These are phyloP conservation scores for Aphrophora alni DNA, from an alignment of 2,888 invertebrate genomes.

Conservation along the genomic window DNA sequence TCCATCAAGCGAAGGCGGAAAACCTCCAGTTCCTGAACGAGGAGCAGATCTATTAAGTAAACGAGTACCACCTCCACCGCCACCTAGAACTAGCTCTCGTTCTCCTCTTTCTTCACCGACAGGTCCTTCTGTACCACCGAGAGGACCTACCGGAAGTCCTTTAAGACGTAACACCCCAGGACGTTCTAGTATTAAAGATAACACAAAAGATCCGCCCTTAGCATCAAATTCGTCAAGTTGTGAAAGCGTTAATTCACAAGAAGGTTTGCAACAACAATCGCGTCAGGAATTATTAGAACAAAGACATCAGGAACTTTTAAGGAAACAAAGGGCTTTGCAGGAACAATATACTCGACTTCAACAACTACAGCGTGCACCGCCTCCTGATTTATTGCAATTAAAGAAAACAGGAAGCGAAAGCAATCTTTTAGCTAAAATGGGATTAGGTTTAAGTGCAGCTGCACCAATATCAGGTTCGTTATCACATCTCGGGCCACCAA, in stretches of 20 bases:
- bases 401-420: constrained; percentile 91
- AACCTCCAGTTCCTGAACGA: constrained; percentile 84
- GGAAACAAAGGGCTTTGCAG: constrained; percentile 87
- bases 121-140: constrained; percentile 70
- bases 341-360: constrained; percentile 91
- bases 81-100: constrained; percentile 88
- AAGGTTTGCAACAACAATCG: constrained; percentile 61
- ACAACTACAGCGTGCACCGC: constrained; percentile 78
- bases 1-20: constrained; percentile 77
- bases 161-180: constrained; percentile 57
- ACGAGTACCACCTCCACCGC: constrained; percentile 88
- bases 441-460: constrained; percentile 65
- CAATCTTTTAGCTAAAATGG: constrained; percentile 84
- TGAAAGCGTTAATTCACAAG: constrained; percentile 77
- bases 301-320: constrained; percentile 85
- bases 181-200: constrained; percentile 58
- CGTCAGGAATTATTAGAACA: constrained; percentile 80
- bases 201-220: constrained; percentile 57
- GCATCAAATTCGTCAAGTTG: constrained; percentile 78
- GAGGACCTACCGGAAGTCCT: constrained; percentile 56
- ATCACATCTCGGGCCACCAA: constrained; percentile 64
- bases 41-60: constrained; percentile 78
- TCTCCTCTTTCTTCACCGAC: constrained; percentile 87
- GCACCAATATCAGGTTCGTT: constrained; percentile 66
- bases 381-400: constrained; percentile 65